Evolutionary conservation across 2,888 invertebrate genomes (phyloP), one percentile per base, ranked within the genome.

Genomic region (Aphrophora alni): DNA sequence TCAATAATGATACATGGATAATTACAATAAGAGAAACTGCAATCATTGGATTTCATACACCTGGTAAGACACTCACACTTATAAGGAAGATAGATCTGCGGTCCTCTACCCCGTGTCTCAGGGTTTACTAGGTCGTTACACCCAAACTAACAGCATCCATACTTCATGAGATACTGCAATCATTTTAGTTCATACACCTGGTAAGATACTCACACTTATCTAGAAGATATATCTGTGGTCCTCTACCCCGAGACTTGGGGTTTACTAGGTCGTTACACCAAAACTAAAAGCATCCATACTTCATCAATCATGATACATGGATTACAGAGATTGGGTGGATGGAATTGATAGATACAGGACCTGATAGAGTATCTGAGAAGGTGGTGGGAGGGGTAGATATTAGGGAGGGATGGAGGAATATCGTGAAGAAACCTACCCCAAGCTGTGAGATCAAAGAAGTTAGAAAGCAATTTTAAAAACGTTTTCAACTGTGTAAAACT

Each of bases 51-150:
- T n/a, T n/a, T n/a, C n/a, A n/a, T n/a, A n/a, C n/a, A n/a, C n/a
- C n/a, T n/a, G 59, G 59, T 59, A 59, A 59, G 59, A n/a, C 21
- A 59, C 59, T 59, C 59, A 59, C 21, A 21, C 21, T 3, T 21
- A 21, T 59, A 1, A 21, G 21, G 59, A 21, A 21, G 59, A 21
- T 21, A 8, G 59, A 4, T 59, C 21, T 21, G 21, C 59, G 59
- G 59, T 59, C 59, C 59, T 21, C 59, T 59, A 59, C 59, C 59
- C 59, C 59, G 59, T 21, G 21, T 59, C 59, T 59, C 59, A 8
- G 59, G 59, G 59, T 59, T 59, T 59, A 59, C 59, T 59, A 59
- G 59, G 59, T 59, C 59, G 59, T 59, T 59, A 59, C 59, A 59
- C 59, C 59, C 59, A n/a, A 44, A 12, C 44, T 44, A 44, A 44